These are phyloP conservation scores for Phenganax stokvisi DNA, from an alignment of 92 coral and sea anemone genomes.

Conservation along the genomic window DNA sequence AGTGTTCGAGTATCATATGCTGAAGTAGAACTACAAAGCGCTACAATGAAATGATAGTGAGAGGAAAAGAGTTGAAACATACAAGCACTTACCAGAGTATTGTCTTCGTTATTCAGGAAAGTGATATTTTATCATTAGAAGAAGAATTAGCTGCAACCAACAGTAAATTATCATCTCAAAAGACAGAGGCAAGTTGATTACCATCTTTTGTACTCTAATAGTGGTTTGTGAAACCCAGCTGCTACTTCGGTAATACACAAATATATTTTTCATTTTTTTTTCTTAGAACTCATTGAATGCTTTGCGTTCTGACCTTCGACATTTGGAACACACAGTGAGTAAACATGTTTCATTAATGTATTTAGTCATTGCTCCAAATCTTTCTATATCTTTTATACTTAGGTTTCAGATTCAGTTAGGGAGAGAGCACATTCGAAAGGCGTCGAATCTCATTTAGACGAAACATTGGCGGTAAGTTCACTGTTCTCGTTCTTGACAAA, in stretches of 20 bases:
- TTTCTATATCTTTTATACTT: neutral
- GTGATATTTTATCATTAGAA: constrained; percentile 23
- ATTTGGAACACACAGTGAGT: constrained; percentile 79
- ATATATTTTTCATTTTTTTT: constrained; percentile 1
- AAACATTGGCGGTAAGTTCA: constrained; percentile 78
- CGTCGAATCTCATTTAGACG: constrained; percentile 69
- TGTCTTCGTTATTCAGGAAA: constrained; percentile 10
- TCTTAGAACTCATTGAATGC: constrained; percentile 65
- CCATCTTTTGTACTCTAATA: no score
- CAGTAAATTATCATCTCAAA: constrained; percentile 27
- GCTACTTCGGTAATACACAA: no score
- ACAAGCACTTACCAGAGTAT: neutral
- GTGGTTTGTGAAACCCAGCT: no score
- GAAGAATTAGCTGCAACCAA: constrained; percentile 12
- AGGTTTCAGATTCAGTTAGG: constrained; percentile 83
- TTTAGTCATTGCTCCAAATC: neutral
- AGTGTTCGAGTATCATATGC: neutral
- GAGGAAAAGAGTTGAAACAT: no score
- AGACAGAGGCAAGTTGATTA: constrained; percentile 3
- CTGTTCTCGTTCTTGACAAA: neutral
- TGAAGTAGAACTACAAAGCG: neutral
- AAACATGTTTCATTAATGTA: neutral
- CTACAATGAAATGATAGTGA: no score
- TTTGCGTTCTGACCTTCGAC: constrained; percentile 69
- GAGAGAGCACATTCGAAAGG: constrained; percentile 54